These are phyloP conservation scores for Zophobas atratus DNA, from an alignment of 1,140 invertebrate genomes.

Conservation along the genomic window DNA sequence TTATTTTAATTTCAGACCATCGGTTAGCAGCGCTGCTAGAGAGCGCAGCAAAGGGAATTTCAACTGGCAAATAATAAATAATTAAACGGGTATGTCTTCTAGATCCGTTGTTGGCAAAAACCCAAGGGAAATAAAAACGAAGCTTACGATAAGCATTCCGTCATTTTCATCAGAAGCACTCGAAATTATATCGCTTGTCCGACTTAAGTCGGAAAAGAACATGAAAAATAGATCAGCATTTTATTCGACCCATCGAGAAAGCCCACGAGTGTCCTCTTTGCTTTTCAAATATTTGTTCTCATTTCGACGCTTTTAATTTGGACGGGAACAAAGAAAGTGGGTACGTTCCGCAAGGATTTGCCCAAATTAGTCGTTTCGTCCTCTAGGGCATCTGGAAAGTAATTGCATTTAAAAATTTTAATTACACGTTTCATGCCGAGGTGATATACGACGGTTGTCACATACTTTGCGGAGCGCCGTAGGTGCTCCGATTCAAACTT, in stretches of 20 bases:
- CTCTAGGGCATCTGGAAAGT: neutral
- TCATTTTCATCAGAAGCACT: neutral
- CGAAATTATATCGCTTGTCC: neutral
- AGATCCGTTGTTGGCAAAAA: neutral
- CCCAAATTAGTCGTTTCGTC: neutral
- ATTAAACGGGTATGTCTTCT: slow-evolving; percentile 11
- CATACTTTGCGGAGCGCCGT: neutral
- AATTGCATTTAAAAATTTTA: slow-evolving; percentile 28
- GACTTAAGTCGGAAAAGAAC: neutral
- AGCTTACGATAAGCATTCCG: neutral
- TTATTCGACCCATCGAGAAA: no score
- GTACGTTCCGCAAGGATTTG: neutral
- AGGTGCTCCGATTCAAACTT: slow-evolving; percentile 14
- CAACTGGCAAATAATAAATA: slow-evolving; percentile 15
- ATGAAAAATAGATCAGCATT: neutral
- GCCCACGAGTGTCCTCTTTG: neutral
- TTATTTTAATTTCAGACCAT: slow-evolving; percentile 35
- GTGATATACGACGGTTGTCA: slow-evolving; percentile 11
- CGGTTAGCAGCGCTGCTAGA: neutral
- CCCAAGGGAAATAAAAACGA: neutral
- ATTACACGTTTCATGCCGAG: neutral
- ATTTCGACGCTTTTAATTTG: neutral
- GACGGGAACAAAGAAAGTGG: neutral
- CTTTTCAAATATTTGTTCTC: neutral
- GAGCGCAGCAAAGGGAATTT: slow-evolving; percentile 14